Percentiles rank a stretch among this genome's conserved stretches.
Conservation (phyloP, 2,888 invertebrate genomes). For the Hipparchia sbordonii region DNA sequence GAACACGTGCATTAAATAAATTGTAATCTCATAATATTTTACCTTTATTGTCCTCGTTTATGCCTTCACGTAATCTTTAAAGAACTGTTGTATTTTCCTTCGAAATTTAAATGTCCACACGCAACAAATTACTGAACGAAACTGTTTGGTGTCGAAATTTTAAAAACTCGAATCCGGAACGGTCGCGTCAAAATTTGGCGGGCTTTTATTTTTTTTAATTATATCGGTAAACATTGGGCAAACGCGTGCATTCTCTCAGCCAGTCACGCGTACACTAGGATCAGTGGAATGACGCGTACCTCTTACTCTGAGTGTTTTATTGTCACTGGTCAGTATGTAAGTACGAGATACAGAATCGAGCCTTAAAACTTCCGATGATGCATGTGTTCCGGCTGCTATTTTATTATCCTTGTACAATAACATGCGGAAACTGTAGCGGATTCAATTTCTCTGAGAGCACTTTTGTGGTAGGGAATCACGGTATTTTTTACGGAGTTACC, state of each 20-base stretch:
- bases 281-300: slow-evolving; percentile 52
- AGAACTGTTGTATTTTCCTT: slow-evolving; percentile 48
- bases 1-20: slow-evolving; percentile 42
- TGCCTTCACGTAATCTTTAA: slow-evolving; percentile 47
- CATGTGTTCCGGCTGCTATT: slow-evolving; percentile 66
- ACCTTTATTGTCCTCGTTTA: slow-evolving; percentile 58
- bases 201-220: slow-evolving; percentile 46
- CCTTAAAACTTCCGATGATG: slow-evolving; percentile 71
- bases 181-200: slow-evolving; percentile 56
- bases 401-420: slow-evolving; percentile 46
- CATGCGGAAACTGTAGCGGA: slow-evolving; percentile 50
- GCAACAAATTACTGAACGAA: slow-evolving; percentile 42
- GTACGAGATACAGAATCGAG: slow-evolving; percentile 34
- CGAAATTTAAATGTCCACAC: slow-evolving; percentile 51
- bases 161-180: slow-evolving; percentile 47
- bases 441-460: slow-evolving; percentile 40
- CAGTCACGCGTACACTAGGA: slow-evolving; percentile 71
- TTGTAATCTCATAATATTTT: slow-evolving; percentile 43
- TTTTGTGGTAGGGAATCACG: slow-evolving; percentile 38
- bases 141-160: slow-evolving; percentile 49
- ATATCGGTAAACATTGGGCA: slow-evolving; percentile 41
- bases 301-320: slow-evolving; percentile 65
- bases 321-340: slow-evolving; percentile 55
- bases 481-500: slow-evolving; percentile 23
- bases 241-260: slow-evolving; percentile 61